phyloP scores from a whole-genome alignment of 2,888 invertebrate genomes.

The Meiosimyza platycephala region DNA sequence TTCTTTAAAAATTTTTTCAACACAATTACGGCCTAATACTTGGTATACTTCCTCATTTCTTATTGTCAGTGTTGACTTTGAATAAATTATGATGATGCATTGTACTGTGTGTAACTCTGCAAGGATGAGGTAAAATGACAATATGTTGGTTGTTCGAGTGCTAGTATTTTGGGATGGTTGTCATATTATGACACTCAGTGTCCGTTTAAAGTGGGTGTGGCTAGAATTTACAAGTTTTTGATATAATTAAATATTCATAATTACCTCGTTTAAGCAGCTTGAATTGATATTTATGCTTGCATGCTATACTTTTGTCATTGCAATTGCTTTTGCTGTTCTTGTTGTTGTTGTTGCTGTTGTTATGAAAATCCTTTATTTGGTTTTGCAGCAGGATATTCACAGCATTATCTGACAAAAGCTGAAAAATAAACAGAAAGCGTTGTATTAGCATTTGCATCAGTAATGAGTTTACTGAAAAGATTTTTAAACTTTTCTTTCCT shows the following conservation, averaged over 20 bases:
- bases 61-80: not conserved
- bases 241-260: constrained; percentile 64
- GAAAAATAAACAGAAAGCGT: constrained; percentile 5
- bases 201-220: constrained; percentile 1
- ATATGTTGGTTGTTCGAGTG: no score
- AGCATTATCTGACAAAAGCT: not conserved
- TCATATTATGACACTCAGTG: not conserved
- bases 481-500: no score
- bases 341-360: not conserved
- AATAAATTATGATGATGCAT: constrained; percentile 30
- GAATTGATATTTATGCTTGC: constrained; percentile 11
- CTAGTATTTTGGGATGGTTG: no score
- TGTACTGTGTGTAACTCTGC: not conserved
- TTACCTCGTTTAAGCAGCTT: constrained; percentile 55
- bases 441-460: no score
- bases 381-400: not conserved
- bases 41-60: no score
- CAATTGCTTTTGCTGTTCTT: constrained; percentile 8
- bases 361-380: not conserved
- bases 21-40: no score
- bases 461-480: no score
- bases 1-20: no score
- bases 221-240: not conserved
- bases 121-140: no score
- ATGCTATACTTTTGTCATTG: not conserved